These are phyloP conservation scores for Sebastes cheni DNA, from an alignment of 2,797 vertebrate genomes.

Conservation along the genomic window DNA sequence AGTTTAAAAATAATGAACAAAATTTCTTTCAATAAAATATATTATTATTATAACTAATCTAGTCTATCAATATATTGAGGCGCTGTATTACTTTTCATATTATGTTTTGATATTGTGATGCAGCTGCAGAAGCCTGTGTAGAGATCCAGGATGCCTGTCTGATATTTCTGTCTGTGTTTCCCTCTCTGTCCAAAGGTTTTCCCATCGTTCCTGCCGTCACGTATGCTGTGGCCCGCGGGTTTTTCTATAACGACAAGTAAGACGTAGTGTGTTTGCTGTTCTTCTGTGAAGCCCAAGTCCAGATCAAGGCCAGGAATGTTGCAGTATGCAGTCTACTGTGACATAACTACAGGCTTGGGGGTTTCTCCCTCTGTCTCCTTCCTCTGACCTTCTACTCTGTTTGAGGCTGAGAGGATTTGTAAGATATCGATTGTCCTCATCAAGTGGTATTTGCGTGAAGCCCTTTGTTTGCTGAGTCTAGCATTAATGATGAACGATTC, in stretches of 20 bases:
- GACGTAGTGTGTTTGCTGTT: background rate
- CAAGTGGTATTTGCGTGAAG: background rate
- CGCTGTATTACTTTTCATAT: background rate
- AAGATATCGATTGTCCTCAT: slow-evolving; percentile 10
- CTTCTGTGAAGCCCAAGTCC: background rate
- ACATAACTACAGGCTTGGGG: background rate
- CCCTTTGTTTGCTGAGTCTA: background rate
- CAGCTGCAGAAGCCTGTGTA: background rate
- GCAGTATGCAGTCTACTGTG: background rate
- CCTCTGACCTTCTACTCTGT: background rate
- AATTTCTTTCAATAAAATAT: background rate
- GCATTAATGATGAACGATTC: background rate
- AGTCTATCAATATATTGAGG: background rate
- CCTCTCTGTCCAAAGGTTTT: slow-evolving; percentile 73
- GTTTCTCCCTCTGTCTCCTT: background rate
- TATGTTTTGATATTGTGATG: background rate
- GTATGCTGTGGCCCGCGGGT: slow-evolving; percentile 77
- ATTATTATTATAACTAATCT: background rate
- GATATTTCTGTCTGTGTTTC: background rate
- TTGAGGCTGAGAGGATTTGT: background rate
- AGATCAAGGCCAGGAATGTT: background rate
- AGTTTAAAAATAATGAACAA: background rate
- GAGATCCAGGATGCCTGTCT: background rate
- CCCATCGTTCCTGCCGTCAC: slow-evolving; percentile 80
- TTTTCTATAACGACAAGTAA: slow-evolving; percentile 82